phyloP scores from a whole-genome alignment of 2,888 invertebrate genomes.

The Blastobasis adustella region DNA sequence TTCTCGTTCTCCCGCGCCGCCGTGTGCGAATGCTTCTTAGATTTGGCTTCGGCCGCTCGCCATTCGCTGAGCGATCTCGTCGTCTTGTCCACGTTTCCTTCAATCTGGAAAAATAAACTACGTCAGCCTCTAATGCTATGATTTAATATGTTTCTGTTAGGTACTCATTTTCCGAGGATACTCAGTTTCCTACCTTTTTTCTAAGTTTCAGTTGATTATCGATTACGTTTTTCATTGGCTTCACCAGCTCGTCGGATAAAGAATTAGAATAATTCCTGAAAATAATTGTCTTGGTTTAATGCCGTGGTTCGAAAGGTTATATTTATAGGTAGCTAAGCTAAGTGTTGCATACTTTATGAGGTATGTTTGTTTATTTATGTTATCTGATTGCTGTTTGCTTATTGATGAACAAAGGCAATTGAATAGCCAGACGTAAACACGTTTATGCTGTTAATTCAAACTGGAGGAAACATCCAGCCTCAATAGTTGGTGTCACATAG shows the following conservation, averaged over 20 bases:
- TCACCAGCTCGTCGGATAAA: conserved; percentile 90
- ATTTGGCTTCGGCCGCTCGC: conserved; percentile 89
- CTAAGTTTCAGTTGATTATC: conserved; percentile 82
- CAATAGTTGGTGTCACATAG: too few species aligned
- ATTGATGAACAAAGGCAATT: too few species aligned
- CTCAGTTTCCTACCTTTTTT: conserved; percentile 71
- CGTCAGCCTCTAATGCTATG: not conserved
- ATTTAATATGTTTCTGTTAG: too few species aligned
- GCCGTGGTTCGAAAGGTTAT: too few species aligned
- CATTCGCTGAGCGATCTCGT: conserved; percentile 87
- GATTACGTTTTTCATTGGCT: conserved; percentile 85
- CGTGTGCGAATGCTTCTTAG: conserved; percentile 90
- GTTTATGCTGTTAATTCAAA: too few species aligned
- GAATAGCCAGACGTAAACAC: too few species aligned
- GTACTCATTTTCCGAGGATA: too few species aligned
- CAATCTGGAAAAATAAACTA: conserved; percentile 63
- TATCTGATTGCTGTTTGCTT: too few species aligned
- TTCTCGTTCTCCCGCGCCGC: conserved; percentile 94
- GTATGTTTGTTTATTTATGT: too few species aligned
- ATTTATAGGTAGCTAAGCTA: too few species aligned
- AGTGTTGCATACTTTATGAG: too few species aligned
- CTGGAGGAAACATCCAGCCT: too few species aligned
- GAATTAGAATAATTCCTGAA: conserved; percentile 84
- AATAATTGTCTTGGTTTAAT: not conserved
- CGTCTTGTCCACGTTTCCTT: conserved; percentile 89